Evolutionary conservation across 2,113 vertebrate species (phyloP), one percentile per base, ranked within the genome.

Genomic region (Saccopteryx leptura): DNA sequence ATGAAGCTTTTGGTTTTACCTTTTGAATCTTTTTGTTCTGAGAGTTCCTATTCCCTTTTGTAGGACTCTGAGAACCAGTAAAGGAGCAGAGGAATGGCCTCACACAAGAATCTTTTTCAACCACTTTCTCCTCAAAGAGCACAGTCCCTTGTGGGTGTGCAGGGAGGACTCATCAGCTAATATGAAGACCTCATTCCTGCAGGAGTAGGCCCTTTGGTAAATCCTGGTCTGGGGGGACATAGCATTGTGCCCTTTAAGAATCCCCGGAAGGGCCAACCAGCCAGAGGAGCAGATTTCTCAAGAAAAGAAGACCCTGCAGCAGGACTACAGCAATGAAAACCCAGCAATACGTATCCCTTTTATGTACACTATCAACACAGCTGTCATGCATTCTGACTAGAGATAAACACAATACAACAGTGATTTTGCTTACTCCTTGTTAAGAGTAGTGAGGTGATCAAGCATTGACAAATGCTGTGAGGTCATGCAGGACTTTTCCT

Each of bases 1-100:
- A 80, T 48, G 86, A 74, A 50, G 61, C 26, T 84, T 81, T 95
- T 63, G 75, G 54, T 58, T 81, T 92, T 88, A 39, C 18, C 13
- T 17, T 95, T 88, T 91, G n/a, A 88, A 91, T 65, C 5, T 83
- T 86, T 39, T 88, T 82, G n/a, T 46, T 48, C 52, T 82, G 46
- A 69, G 26, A 93, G 23, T 93, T 48, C 31, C n/a, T 68, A 5
- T 82, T 76, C 90, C 24, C 33, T 66, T 72, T 54, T 50, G 26
- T 21, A 87, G 31, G 60, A 84, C 15, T 85, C 78, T 46, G 50
- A 92, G 26, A 78, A 65, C 23, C 58, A 74, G 84, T 50, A 71
- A 76, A 72, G 24, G 21, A 60, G 48, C 4, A 26, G 71, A 60
- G 4, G 33, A 66, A 9, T 12, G 13, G 21, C 7, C 14, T 21